Conservation (phyloP, 2,797 vertebrate genomes). For the Helicolenus hilgendorfi region DNA sequence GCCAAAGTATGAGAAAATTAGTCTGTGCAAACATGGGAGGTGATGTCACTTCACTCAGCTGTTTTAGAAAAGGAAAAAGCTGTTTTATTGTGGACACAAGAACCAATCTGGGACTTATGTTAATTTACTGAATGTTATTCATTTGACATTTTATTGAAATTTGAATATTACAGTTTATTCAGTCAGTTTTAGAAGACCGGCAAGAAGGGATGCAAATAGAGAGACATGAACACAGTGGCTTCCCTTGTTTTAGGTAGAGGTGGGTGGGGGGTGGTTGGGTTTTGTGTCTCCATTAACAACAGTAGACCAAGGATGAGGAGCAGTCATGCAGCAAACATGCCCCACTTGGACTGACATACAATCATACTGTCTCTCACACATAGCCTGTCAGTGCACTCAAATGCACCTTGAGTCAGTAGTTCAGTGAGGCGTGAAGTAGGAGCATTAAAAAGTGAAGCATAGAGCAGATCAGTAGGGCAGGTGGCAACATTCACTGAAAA, state of each 20-base stretch:
- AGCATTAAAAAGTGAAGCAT: not conserved
- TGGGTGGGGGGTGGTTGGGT: not conserved
- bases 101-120: not conserved
- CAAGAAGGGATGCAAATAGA: not conserved
- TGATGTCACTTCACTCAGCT: not conserved
- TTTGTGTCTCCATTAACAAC: constrained; percentile 45
- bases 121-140: not conserved
- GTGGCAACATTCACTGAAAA: not conserved
- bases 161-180: not conserved
- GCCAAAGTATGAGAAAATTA: not conserved
- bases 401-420: constrained; percentile 33
- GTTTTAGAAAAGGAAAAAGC: not conserved
- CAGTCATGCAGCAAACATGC: constrained; percentile 81
- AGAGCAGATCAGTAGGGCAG: not conserved
- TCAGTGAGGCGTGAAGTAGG: constrained; percentile 26
- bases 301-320: constrained; percentile 30
- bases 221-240: constrained; percentile 2
- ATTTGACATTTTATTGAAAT: not conserved
- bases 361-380: constrained; percentile 29
- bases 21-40: not conserved
- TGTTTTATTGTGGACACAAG: not conserved
- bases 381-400: not conserved
- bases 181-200: not conserved
- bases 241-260: constrained; percentile 28
- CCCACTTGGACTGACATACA: constrained; percentile 59